Conservation (phyloP, 2,113 vertebrate genomes). For the Podilymbus podiceps region DNA sequence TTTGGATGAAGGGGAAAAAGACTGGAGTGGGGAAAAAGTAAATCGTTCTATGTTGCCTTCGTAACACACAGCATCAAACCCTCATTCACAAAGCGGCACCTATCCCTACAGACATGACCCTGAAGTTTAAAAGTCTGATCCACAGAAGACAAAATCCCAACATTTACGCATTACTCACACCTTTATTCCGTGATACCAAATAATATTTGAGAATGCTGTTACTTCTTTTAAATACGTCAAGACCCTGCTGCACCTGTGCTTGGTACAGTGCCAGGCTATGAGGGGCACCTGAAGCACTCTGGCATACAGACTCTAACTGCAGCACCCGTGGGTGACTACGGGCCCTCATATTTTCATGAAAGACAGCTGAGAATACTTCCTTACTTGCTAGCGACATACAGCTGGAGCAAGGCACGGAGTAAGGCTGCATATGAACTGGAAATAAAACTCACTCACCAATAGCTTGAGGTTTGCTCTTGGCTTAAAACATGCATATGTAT, state of each 20-base stretch:
- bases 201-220: background rate
- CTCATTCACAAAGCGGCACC: background rate
- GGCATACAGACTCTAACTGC: fast-evolving
- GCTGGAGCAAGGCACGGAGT: background rate
- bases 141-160: background rate
- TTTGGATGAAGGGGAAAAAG: background rate
- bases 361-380: background rate
- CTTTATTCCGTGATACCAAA: background rate
- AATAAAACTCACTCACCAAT: background rate
- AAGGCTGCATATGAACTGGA: background rate
- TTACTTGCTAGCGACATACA: background rate
- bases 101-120: background rate
- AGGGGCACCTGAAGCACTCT: background rate
- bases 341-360: background rate
- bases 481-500: background rate
- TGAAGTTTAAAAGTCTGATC: background rate
- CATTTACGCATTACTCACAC: background rate
- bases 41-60: background rate
- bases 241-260: fast-evolving
- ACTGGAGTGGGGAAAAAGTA: background rate
- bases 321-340: fast-evolving
- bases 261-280: background rate
- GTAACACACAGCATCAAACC: background rate
- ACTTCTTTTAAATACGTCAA: background rate
- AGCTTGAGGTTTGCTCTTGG: background rate